A percentile compares a stretch with the other conserved stretches of the same genome.
These are phyloP conservation scores for Meganola albula DNA, from an alignment of 2,888 invertebrate species.

Conservation along the genomic window DNA sequence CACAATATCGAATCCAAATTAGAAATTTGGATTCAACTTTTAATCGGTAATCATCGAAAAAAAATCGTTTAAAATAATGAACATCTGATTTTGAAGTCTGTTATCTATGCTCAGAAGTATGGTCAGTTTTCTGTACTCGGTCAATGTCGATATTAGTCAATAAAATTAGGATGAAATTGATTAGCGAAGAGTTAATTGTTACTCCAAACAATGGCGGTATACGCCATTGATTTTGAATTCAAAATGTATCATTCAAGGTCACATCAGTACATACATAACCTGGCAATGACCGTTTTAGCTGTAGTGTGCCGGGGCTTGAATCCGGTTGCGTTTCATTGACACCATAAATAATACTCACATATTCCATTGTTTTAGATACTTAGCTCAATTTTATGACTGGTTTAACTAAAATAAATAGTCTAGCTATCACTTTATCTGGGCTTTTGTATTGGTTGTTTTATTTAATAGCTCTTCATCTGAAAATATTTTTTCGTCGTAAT, in stretches of 20 bases:
- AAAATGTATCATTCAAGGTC: conserved; percentile 31
- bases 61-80: too few species aligned
- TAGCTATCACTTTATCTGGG: too few species aligned
- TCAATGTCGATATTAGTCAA: conserved; percentile 15
- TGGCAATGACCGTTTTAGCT: conserved; percentile 39
- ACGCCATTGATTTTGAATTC: conserved; percentile 34
- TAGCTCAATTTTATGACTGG: too few species aligned
- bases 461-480: too few species aligned
- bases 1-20: too few species aligned
- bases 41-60: too few species aligned
- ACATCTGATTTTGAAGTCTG: too few species aligned
- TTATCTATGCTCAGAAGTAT: too few species aligned
- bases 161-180: conserved; percentile 6
- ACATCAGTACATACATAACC: conserved; percentile 25
- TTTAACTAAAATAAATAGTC: too few species aligned
- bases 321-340: conserved; percentile 31
- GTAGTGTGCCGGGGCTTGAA: conserved; percentile 17
- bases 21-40: too few species aligned
- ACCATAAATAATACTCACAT: conserved; percentile 12
- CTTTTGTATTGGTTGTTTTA: too few species aligned
- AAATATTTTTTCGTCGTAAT: too few species aligned
- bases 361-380: neutral
- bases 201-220: conserved; percentile 34
- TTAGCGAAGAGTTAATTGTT: conserved; percentile 30
- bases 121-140: conserved; percentile 7